phyloP scores from a whole-genome alignment of 2,888 invertebrate species.

The Pristionchus exspectatus region DNA sequence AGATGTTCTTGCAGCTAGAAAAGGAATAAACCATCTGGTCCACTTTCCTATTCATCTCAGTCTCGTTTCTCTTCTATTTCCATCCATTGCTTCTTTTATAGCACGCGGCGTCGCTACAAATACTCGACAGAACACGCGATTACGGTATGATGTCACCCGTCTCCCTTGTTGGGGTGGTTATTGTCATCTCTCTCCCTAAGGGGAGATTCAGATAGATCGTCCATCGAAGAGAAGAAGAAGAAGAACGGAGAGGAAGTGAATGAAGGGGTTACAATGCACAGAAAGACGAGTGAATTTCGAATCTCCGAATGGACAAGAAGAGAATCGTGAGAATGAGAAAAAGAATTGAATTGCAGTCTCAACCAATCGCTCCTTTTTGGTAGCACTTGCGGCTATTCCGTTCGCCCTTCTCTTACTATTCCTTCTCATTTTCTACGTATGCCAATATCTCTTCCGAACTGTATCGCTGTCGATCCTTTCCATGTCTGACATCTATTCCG shows the following conservation, averaged over 20 bases:
- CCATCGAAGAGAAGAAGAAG: background rate
- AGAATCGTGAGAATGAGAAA: constrained; percentile 17
- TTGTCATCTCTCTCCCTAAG: constrained; percentile 5
- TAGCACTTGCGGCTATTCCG: too few species aligned
- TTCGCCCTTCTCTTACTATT: too few species aligned
- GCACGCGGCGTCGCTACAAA: background rate
- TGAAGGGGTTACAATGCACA: background rate
- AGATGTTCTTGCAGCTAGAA: background rate
- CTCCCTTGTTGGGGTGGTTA: background rate
- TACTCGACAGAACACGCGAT: background rate
- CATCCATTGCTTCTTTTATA: background rate
- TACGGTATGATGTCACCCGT: constrained; percentile 40
- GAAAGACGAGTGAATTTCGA: constrained; percentile 8
- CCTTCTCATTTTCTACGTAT: too few species aligned
- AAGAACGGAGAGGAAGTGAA: background rate
- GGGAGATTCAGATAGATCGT: background rate
- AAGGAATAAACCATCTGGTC: background rate
- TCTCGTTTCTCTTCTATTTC: constrained; percentile 3
- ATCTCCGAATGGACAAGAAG: background rate
- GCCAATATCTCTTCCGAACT: too few species aligned
- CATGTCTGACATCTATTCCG: too few species aligned
- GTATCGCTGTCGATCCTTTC: too few species aligned
- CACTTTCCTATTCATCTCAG: background rate
- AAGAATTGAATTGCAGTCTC: background rate
- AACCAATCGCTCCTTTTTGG: too few species aligned